phyloP scores from a whole-genome alignment of 2,113 vertebrate genomes.

The Psittacara wagleri region DNA sequence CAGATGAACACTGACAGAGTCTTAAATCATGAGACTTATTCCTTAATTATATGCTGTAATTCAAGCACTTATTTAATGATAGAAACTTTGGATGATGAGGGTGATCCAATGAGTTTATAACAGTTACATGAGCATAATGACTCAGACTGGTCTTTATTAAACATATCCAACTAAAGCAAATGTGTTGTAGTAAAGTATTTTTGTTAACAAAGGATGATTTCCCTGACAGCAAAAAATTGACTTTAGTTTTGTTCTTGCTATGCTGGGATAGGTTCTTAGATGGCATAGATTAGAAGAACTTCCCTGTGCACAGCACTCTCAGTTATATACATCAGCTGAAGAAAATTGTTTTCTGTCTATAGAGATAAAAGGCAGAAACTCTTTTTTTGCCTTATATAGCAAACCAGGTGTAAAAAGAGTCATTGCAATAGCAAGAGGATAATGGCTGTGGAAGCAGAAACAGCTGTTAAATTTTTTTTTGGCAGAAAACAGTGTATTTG shows the following conservation, averaged over 20 bases:
- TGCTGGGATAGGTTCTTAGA: background rate
- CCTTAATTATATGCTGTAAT: background rate
- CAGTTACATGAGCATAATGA: background rate
- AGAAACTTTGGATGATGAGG: background rate
- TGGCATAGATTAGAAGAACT: background rate
- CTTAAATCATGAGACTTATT: background rate
- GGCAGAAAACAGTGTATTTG: background rate
- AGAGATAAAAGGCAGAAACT: background rate
- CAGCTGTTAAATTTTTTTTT: background rate
- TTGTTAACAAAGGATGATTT: background rate
- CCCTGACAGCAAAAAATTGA: background rate
- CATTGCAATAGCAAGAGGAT: background rate
- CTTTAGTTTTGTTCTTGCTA: background rate
- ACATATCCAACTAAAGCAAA: background rate
- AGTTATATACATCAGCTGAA: background rate
- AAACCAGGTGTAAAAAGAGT: background rate
- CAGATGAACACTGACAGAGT: background rate
- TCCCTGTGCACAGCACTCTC: background rate
- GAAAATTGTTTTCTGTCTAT: background rate
- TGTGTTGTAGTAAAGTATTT: background rate
- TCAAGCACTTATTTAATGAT: background rate
- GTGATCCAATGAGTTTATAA: background rate
- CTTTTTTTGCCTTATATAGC: background rate
- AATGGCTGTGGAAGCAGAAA: background rate
- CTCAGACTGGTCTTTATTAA: background rate